Percentiles rank a stretch among this genome's conserved stretches.
phyloP scores from a whole-genome alignment of 64 coral and sea anemone genomes.

The Cladopsammia gracilis region DNA sequence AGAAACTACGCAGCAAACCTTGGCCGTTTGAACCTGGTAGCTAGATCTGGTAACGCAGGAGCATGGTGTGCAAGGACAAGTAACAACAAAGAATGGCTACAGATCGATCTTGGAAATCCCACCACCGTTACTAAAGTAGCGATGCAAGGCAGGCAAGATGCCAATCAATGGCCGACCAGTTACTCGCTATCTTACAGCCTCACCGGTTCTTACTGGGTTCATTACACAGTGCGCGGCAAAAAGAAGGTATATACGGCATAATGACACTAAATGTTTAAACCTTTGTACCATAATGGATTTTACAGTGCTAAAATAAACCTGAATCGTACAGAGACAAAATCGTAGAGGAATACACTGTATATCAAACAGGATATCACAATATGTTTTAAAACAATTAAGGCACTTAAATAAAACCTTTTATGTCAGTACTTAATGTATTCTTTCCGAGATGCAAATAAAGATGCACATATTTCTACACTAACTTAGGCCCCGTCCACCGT shows the following conservation, averaged over 20 bases:
- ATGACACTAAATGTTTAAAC: neutral
- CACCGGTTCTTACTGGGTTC: constrained; percentile 3
- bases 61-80: neutral
- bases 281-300: no score
- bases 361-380: no score
- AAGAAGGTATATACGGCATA: neutral
- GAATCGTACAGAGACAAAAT: no score
- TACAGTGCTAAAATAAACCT: neutral
- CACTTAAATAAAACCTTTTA: no score
- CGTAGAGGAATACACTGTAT: no score
- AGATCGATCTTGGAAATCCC: constrained; percentile 1
- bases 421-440: no score
- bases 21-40: constrained; percentile 6
- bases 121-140: constrained; percentile 24
- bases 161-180: neutral
- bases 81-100: constrained; percentile 8
- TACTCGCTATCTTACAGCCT: constrained; percentile 16
- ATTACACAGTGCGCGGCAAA: constrained; percentile 12
- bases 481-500: no score
- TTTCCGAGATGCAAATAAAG: no score
- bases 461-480: no score
- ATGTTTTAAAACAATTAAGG: no score
- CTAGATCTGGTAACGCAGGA: neutral
- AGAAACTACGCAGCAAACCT: neutral
- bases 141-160: constrained; percentile 10